These are phyloP conservation scores for Belonocnema kinseyi DNA, from an alignment of 1,140 invertebrate species.

Conservation along the genomic window DNA sequence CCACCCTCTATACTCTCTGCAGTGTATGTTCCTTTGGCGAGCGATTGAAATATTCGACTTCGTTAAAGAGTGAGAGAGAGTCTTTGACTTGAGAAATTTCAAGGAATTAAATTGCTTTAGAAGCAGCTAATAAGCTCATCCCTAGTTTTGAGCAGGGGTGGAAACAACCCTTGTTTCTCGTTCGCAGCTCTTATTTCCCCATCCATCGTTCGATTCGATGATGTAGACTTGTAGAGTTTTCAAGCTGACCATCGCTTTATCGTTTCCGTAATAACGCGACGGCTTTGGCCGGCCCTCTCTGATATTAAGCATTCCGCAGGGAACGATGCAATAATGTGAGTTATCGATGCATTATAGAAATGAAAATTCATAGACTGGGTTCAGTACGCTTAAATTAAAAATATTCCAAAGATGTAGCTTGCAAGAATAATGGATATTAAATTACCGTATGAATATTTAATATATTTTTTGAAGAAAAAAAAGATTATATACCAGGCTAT, in stretches of 20 bases:
- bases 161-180: slow-evolving; percentile 26
- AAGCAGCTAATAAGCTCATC: slow-evolving; percentile 12
- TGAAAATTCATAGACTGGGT: slow-evolving; percentile 58
- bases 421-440: slow-evolving; percentile 31
- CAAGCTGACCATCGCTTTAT: slow-evolving; percentile 64
- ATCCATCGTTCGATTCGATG: slow-evolving; percentile 44
- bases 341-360: slow-evolving; percentile 67
- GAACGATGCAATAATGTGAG: slow-evolving; percentile 67
- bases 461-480: too few relatives aligned
- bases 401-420: slow-evolving; percentile 67
- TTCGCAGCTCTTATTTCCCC: slow-evolving; percentile 39
- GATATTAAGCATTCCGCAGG: slow-evolving; percentile 73
- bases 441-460: neutral
- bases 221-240: slow-evolving; percentile 62
- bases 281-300: slow-evolving; percentile 61
- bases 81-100: slow-evolving; percentile 26
- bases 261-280: slow-evolving; percentile 58
- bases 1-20: too few relatives aligned
- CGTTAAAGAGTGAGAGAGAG: neutral
- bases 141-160: neutral
- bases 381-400: slow-evolving; percentile 58
- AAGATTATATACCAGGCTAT: too few relatives aligned
- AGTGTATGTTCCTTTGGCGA: too few relatives aligned
- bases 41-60: too few relatives aligned
- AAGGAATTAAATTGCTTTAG: slow-evolving; percentile 10